Conservation (phyloP, 2,888 invertebrate species). For the Epistrophella euchroma region DNA sequence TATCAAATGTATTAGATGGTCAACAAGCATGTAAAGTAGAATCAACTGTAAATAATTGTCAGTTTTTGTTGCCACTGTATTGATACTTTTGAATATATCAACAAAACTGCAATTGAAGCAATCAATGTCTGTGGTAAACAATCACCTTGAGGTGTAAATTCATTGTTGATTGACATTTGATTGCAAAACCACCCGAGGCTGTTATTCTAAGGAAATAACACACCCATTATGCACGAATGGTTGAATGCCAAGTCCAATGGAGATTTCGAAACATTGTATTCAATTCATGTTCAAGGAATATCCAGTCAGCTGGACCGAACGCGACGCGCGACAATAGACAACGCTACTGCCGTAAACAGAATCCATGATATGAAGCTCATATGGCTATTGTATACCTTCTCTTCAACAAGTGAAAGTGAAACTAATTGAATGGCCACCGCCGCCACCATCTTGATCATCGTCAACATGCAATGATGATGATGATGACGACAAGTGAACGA, state of each 20-base stretch:
- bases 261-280: conserved; percentile 19
- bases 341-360: conserved; percentile 48
- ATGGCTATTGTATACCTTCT: conserved; percentile 44
- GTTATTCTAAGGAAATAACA: conserved; percentile 32
- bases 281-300: conserved; percentile 20
- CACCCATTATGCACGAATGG: neutral
- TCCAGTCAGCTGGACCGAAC: conserved; percentile 19
- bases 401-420: conserved; percentile 71
- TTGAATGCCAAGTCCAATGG: conserved; percentile 14
- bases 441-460: conserved; percentile 28
- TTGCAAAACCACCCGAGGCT: conserved; percentile 51
- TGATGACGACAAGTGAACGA: conserved; percentile 71
- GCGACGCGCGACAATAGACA: neutral
- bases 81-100: neutral
- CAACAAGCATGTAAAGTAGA: conserved; percentile 59
- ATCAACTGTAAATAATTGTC: conserved; percentile 34
- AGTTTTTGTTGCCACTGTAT: conserved; percentile 28
- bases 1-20: conserved; percentile 64
- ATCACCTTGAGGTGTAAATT: conserved; percentile 49
- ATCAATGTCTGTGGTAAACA: conserved; percentile 24
- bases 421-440: conserved; percentile 72
- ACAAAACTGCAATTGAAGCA: conserved; percentile 6
- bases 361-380: conserved; percentile 48
- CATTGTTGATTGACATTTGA: conserved; percentile 64
- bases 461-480: conserved; percentile 33